These are phyloP conservation scores for Amaurobius ferox DNA, from an alignment of 2,888 invertebrate species.

Conservation along the genomic window DNA sequence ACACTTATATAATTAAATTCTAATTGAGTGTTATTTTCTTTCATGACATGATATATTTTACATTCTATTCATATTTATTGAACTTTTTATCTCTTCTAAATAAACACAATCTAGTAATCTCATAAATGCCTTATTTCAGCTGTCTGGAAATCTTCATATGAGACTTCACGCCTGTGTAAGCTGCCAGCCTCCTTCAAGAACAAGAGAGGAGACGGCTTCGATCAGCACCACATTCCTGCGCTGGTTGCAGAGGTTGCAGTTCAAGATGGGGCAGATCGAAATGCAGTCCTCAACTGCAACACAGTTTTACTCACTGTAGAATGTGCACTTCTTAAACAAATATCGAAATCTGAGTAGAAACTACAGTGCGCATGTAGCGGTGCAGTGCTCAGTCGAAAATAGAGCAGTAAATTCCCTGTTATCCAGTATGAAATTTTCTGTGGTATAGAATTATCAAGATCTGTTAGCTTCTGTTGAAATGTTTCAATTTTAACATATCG, in stretches of 20 bases:
- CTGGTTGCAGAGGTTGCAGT: constrained; percentile 94
- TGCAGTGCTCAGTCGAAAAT: background rate
- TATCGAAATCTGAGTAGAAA: background rate
- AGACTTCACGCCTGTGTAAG: constrained; percentile 92
- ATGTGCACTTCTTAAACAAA: background rate
- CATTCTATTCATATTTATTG: no score
- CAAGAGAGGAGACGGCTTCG: constrained; percentile 76
- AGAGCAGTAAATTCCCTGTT: background rate
- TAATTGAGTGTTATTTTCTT: no score
- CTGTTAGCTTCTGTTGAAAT: no score
- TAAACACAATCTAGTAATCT: no score
- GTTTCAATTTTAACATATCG: no score
- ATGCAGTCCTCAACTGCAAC: constrained; percentile 93
- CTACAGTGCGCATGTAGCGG: background rate
- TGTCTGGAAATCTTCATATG: constrained; percentile 91
- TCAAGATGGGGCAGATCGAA: constrained; percentile 99
- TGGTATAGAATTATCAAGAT: no score
- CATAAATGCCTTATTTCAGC: no score
- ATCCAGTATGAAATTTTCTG: no score
- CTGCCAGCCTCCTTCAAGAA: constrained; percentile 82
- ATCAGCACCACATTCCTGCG: constrained; percentile 80
- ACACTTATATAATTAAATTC: no score
- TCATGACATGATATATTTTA: no score
- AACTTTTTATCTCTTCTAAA: no score
- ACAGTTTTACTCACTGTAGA: constrained; percentile 83